phyloP scores from a whole-genome alignment of 2,888 invertebrate species.

The Trilocha varians region DNA sequence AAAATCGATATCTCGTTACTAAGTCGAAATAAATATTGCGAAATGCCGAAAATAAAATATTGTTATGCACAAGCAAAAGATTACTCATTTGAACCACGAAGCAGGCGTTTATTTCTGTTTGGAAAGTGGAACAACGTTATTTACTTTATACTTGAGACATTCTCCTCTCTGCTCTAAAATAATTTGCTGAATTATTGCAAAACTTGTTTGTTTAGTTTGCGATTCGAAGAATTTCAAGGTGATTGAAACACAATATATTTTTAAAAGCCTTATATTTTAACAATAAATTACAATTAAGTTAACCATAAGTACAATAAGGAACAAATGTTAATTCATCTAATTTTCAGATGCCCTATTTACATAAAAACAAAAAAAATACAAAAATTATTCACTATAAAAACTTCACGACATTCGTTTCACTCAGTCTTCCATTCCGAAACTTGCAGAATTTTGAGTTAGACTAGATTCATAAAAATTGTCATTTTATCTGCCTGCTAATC shows the following conservation, averaged over 20 bases:
- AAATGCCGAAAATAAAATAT: too few relatives aligned
- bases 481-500: constrained; percentile 29
- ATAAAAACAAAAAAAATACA: constrained; percentile 11
- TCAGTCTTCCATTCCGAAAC: constrained; percentile 23
- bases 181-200: too few relatives aligned
- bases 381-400: constrained; percentile 11
- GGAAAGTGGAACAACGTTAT: too few relatives aligned
- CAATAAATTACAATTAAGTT: constrained; percentile 56
- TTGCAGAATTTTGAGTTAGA: constrained; percentile 33
- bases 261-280: constrained; percentile 58
- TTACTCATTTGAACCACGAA: too few relatives aligned
- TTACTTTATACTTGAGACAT: too few relatives aligned
- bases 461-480: constrained; percentile 52
- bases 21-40: too few relatives aligned
- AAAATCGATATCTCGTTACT: too few relatives aligned
- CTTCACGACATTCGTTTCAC: constrained; percentile 12
- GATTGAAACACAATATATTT: constrained; percentile 48
- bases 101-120: too few relatives aligned
- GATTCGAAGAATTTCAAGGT: constrained; percentile 4
- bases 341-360: constrained; percentile 18
- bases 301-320: constrained; percentile 56
- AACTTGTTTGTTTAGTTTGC: too few relatives aligned
- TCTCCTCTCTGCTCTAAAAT: too few relatives aligned
- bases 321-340: constrained; percentile 37
- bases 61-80: too few relatives aligned